phyloP scores from a whole-genome alignment of 2,113 vertebrate genomes.

The Panthera tigris region DNA sequence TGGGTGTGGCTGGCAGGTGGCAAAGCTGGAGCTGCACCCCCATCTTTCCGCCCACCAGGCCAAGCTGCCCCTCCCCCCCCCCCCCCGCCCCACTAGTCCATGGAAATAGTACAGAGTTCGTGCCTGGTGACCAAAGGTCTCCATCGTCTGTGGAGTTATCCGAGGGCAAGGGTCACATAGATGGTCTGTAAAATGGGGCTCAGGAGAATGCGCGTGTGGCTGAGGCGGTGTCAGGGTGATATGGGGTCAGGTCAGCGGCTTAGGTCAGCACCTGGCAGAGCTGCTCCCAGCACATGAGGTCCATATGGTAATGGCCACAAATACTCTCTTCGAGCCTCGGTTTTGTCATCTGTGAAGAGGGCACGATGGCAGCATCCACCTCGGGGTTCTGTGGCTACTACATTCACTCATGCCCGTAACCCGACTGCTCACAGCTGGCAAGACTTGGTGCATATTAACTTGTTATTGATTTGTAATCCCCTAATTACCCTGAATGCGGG shows the following conservation, averaged over 20 bases:
- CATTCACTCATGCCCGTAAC: fast-evolving
- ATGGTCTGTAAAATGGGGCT: neutral
- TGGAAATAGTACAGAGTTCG: neutral
- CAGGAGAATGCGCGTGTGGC: fast-evolving
- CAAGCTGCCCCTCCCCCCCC: neutral
- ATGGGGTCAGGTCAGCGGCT: fast-evolving
- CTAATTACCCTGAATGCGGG: too few relatives aligned
- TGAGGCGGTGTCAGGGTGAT: neutral
- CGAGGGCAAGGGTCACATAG: neutral
- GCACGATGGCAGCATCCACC: neutral
- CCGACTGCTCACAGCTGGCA: fast-evolving
- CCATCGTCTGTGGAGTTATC: neutral
- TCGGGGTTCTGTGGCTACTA: neutral
- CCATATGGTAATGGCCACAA: fast-evolving
- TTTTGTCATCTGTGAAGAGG: neutral
- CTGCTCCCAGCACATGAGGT: neutral
- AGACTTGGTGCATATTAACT: neutral
- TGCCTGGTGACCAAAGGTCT: neutral
- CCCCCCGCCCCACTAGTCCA: too few relatives aligned
- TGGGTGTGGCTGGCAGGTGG: neutral
- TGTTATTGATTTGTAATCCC: neutral
- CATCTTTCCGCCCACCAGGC: neutral
- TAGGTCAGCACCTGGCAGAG: neutral
- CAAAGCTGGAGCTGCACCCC: neutral
- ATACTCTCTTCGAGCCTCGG: neutral